phyloP scores from a whole-genome alignment of 2,797 vertebrate genomes.

The Spondyliosoma cantharus region DNA sequence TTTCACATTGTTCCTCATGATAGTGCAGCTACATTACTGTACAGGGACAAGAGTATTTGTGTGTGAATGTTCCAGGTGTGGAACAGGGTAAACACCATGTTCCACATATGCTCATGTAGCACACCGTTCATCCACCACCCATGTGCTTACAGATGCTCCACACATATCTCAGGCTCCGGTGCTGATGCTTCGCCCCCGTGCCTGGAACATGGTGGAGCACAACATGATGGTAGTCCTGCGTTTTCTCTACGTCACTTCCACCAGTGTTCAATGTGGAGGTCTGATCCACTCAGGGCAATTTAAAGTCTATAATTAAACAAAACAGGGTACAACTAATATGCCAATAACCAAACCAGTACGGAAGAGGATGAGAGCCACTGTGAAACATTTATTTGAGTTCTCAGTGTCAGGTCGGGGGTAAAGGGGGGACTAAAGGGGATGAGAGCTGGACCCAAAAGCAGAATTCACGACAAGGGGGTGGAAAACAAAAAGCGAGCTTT shows the following conservation, averaged over 20 bases:
- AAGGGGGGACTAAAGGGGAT: too few species aligned
- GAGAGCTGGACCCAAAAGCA: too few species aligned
- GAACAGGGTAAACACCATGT: not conserved
- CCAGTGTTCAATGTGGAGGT: not conserved
- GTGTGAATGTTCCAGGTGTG: slow-evolving; percentile 1
- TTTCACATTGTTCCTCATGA: not conserved
- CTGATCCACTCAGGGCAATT: too few species aligned
- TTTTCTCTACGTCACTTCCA: not conserved
- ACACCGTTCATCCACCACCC: not conserved
- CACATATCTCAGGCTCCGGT: slow-evolving; percentile 82
- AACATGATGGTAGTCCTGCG: slow-evolving; percentile 81
- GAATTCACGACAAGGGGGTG: too few species aligned
- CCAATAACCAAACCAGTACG: too few species aligned
- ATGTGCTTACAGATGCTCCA: slow-evolving; percentile 73
- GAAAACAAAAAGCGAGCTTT: too few species aligned
- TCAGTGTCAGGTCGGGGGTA: too few species aligned
- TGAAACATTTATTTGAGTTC: too few species aligned
- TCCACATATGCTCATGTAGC: not conserved
- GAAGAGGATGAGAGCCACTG: too few species aligned
- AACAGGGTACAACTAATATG: too few species aligned
- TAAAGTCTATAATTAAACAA: too few species aligned
- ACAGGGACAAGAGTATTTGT: not conserved
- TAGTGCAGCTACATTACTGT: not conserved
- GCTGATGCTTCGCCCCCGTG: slow-evolving; percentile 87
- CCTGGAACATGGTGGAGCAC: slow-evolving; percentile 89